Conservation (phyloP, 2,113 vertebrate genomes). For the Danionella cerebrum region DNA sequence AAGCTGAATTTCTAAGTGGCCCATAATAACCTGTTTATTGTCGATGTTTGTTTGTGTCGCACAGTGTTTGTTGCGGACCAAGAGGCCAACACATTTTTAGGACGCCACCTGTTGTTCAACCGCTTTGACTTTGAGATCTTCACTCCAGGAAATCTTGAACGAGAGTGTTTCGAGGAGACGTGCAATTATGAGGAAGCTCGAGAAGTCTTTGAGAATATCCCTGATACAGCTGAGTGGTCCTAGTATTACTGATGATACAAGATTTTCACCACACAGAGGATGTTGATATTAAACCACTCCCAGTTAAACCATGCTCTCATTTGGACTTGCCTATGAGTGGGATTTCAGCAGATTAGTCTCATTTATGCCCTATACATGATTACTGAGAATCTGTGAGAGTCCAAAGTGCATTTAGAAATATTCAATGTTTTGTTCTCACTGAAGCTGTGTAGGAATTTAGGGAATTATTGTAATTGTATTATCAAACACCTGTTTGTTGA, state of each 20-base stretch:
- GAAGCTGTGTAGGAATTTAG: neutral
- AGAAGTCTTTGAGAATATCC: constrained; percentile 81
- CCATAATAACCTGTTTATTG: too few relatives aligned
- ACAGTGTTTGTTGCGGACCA: constrained; percentile 80
- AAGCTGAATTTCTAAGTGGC: too few relatives aligned
- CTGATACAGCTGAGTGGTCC: constrained; percentile 71
- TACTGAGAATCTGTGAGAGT: neutral
- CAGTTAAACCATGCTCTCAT: neutral
- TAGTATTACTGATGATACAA: neutral
- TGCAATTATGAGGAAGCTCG: constrained; percentile 92
- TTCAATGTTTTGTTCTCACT: neutral
- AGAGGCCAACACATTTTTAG: constrained; percentile 77
- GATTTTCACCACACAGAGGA: neutral
- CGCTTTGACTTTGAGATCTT: constrained; percentile 91
- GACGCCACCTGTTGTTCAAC: constrained; percentile 81
- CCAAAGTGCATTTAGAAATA: neutral
- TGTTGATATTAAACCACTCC: neutral
- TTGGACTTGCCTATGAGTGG: neutral
- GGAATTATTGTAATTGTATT: neutral
- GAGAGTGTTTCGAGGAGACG: constrained; percentile 86
- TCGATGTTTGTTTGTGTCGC: neutral
- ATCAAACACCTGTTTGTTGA: neutral
- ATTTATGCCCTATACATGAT: neutral
- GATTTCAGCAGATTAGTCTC: neutral
- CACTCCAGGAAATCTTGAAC: constrained; percentile 78